Percentiles rank a stretch among this genome's conserved stretches.
These are phyloP conservation scores for Sebastiscus albofasciatus DNA, from an alignment of 2,797 vertebrate genomes.

Conservation along the genomic window DNA sequence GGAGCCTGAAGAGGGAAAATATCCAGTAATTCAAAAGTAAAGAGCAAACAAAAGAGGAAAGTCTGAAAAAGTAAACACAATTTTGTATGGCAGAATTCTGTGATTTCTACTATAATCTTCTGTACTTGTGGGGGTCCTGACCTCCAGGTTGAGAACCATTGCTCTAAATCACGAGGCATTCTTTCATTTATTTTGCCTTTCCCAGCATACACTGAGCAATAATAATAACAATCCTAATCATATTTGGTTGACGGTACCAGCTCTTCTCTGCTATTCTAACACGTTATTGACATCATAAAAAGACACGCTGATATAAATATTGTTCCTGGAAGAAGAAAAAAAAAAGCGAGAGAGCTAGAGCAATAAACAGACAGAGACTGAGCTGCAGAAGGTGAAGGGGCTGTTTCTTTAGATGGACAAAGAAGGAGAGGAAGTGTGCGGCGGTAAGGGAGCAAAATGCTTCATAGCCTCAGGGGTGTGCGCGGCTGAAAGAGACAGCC, in stretches of 20 bases:
- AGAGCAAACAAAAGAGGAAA: neutral
- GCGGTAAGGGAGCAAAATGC: slow-evolving; percentile 65
- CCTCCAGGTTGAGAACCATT: neutral
- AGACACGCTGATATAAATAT: slow-evolving; percentile 11
- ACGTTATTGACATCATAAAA: slow-evolving; percentile 18
- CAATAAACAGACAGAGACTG: slow-evolving; percentile 47
- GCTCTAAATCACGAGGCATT: neutral
- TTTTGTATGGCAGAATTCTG: neutral
- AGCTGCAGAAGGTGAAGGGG: slow-evolving; percentile 42
- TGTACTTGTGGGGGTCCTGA: neutral
- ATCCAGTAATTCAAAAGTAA: neutral
- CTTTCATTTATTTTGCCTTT: slow-evolving; percentile 11
- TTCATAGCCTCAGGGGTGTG: slow-evolving; percentile 66
- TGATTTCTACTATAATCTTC: neutral
- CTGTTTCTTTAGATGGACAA: slow-evolving; percentile 59
- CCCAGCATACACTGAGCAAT: neutral
- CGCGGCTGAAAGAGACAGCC: slow-evolving; percentile 71
- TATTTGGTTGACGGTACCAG: slow-evolving; percentile 10
- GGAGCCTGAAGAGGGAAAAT: neutral
- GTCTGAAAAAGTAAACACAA: neutral
- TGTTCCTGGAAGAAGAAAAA: slow-evolving; percentile 6
- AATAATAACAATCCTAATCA: slow-evolving; percentile 10
- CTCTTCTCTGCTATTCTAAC: neutral
- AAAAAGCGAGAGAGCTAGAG: neutral
- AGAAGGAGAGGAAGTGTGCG: slow-evolving; percentile 50